These are phyloP conservation scores for Hesperophylax magnus DNA, from an alignment of 1,140 invertebrate species.

Conservation along the genomic window DNA sequence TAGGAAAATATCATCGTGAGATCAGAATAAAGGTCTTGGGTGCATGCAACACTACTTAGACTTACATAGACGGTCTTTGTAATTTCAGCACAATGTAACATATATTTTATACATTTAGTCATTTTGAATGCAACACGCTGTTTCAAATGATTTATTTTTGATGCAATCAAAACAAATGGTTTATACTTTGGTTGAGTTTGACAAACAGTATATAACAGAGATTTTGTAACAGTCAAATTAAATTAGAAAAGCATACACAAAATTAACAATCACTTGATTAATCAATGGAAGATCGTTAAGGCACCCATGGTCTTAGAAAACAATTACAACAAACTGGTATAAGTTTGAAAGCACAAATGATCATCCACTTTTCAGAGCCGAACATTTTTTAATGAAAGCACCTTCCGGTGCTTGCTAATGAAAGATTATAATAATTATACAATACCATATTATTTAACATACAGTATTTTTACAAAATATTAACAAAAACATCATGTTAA, in stretches of 20 bases:
- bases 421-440: background rate
- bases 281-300: constrained; percentile 26
- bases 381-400: background rate
- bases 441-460: background rate
- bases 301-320: constrained; percentile 23
- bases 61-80: no score
- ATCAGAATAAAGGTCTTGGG: constrained; percentile 1
- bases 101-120: no score
- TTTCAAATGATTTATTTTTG: no score
- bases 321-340: constrained; percentile 9
- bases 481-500: constrained; percentile 1
- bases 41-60: background rate
- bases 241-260: background rate
- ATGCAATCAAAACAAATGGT: no score
- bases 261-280: constrained; percentile 1
- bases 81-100: no score
- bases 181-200: no score
- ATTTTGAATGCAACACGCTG: no score
- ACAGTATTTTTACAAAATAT: constrained; percentile 18
- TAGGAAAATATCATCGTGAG: background rate
- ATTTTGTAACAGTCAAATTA: no score
- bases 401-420: background rate
- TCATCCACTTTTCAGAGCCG: background rate
- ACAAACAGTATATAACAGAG: no score
- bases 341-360: background rate